Evolutionary conservation across 2,113 vertebrate genomes (phyloP).

Genomic region (Archocentrus centrarchus): DNA sequence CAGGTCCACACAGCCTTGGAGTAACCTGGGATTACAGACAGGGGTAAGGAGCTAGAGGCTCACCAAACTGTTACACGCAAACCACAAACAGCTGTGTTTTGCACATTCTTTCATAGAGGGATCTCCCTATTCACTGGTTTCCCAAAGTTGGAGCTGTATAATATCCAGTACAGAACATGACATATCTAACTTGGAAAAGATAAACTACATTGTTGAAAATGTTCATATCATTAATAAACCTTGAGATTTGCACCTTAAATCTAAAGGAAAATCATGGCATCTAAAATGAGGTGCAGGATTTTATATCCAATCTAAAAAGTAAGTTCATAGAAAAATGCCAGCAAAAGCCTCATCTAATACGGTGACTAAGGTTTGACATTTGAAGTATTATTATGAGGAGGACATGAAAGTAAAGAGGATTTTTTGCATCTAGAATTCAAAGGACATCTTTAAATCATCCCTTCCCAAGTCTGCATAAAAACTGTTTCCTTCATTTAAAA

Average conservation of each 20-base stretch:
- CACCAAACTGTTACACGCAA: conserved; percentile 9
- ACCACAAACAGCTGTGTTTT: not conserved
- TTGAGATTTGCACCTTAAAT: not conserved
- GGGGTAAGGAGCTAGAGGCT: conserved; percentile 20
- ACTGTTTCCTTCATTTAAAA: not conserved
- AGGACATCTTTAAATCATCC: conserved; percentile 32
- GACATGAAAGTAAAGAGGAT: not conserved
- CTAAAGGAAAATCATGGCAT: not conserved
- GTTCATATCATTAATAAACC: not conserved
- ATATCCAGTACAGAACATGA: not conserved
- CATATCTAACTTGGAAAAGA: conserved; percentile 3
- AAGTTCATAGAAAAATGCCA: conserved; percentile 50
- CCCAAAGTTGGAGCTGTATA: not conserved
- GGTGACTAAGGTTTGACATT: conserved; percentile 53
- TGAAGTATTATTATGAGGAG: conserved; percentile 44
- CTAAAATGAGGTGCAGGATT: conserved; percentile 9
- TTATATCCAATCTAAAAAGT: conserved; percentile 39
- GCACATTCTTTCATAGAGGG: not conserved
- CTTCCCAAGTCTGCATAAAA: conserved; percentile 1
- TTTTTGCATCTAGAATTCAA: not conserved
- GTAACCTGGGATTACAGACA: conserved; percentile 53
- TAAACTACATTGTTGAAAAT: not conserved
- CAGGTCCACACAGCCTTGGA: conserved; percentile 43
- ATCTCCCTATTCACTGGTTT: not conserved
- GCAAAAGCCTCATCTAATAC: conserved; percentile 39